A percentile compares a stretch with the other conserved stretches of the same genome.
Conservation (phyloP, 1,140 invertebrate species). For the Tribolium madens region DNA sequence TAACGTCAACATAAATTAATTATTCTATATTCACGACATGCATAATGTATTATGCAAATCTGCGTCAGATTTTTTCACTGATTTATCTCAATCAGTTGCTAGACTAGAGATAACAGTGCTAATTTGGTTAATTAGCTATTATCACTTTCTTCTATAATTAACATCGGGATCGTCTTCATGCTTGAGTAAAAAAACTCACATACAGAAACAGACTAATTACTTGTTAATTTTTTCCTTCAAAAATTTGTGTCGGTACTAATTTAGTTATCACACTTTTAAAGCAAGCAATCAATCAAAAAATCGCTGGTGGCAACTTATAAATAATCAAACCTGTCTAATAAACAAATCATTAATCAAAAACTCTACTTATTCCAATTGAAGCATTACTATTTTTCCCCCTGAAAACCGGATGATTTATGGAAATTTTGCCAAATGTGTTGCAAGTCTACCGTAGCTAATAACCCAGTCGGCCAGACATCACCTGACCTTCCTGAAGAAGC, state of each 20-base stretch:
- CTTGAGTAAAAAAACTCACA: neutral
- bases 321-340: conserved; percentile 34
- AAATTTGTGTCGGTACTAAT: conserved; percentile 1
- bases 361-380: neutral
- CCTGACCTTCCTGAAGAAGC: conserved; percentile 22
- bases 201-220: neutral
- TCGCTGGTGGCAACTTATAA: conserved; percentile 33
- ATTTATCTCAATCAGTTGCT: conserved; percentile 26
- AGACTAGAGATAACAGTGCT: conserved; percentile 6
- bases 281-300: conserved; percentile 18
- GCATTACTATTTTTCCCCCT: neutral
- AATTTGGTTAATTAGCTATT: conserved; percentile 18
- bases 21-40: conserved; percentile 22
- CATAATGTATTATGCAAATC: conserved; percentile 42
- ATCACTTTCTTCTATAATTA: conserved; percentile 2
- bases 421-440: conserved; percentile 5
- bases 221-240: neutral
- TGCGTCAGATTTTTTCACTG: conserved; percentile 17
- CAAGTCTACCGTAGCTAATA: neutral
- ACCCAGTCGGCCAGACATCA: conserved; percentile 4
- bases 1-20: conserved; percentile 43
- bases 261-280: neutral
- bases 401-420: neutral
- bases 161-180: neutral
- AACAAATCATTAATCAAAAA: conserved; percentile 35